Conservation (phyloP, 2,797 vertebrate species). For the Danio aesculapii region DNA sequence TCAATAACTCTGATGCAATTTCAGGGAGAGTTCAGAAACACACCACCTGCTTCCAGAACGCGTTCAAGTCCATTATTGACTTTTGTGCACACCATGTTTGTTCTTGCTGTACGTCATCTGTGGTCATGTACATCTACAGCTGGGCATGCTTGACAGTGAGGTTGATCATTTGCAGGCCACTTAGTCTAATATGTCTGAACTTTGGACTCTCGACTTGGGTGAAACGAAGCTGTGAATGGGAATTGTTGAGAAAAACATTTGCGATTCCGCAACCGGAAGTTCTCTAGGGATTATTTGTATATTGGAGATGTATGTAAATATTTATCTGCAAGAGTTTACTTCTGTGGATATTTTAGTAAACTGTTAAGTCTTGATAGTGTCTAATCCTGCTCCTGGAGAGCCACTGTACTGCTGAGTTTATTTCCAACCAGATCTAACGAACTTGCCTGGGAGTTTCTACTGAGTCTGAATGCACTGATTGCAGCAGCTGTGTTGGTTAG, state of each 20-base stretch:
- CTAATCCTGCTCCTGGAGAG: neutral
- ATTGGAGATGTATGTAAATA: neutral
- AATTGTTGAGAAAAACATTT: constrained; percentile 7
- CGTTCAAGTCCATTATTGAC: constrained; percentile 29
- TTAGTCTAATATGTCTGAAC: constrained; percentile 25
- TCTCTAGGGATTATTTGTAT: neutral
- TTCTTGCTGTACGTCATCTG: constrained; percentile 29
- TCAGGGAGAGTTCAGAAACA: neutral
- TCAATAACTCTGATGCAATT: neutral
- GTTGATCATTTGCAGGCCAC: constrained; percentile 53
- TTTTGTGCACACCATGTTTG: constrained; percentile 36
- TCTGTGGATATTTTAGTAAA: neutral
- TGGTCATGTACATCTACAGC: constrained; percentile 10
- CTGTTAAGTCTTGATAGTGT: neutral
- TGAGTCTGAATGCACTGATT: no score
- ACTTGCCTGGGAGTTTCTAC: no score
- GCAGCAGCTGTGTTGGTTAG: no score
- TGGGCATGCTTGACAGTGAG: constrained; percentile 10
- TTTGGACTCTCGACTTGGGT: constrained; percentile 20
- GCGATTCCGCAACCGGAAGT: neutral
- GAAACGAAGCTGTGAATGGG: neutral
- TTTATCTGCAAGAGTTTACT: neutral
- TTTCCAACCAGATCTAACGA: no score
- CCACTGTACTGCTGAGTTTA: neutral
- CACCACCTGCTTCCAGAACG: neutral